These are phyloP conservation scores for Dione vanillae DNA, from an alignment of 2,888 invertebrate species.

Conservation along the genomic window DNA sequence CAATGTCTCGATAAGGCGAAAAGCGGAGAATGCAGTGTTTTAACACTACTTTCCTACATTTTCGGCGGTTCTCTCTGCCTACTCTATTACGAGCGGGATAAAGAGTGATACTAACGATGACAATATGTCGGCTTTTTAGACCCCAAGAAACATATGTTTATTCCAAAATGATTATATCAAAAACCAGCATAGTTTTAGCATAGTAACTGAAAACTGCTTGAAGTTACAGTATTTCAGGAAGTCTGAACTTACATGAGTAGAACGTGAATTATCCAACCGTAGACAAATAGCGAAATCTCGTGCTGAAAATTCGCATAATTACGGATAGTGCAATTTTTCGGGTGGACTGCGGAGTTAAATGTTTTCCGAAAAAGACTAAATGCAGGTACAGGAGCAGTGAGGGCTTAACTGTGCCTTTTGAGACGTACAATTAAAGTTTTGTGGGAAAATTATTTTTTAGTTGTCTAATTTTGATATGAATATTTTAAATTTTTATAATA, in stretches of 20 bases:
- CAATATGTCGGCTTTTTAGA: too few species aligned
- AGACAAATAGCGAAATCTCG: constrained; percentile 24
- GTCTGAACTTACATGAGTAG: constrained; percentile 9
- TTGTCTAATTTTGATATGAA: neutral
- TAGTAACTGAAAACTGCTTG: neutral
- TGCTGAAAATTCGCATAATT: constrained; percentile 60
- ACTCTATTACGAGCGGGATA: too few species aligned
- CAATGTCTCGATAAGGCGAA: too few species aligned
- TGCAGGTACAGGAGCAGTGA: constrained; percentile 29
- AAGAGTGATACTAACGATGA: too few species aligned
- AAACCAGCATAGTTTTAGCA: neutral
- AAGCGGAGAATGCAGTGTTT: too few species aligned
- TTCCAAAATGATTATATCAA: too few species aligned
- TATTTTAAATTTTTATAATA: too few species aligned
- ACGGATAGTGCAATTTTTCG: constrained; percentile 69
- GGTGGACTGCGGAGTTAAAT: constrained; percentile 58
- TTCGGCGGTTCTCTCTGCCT: too few species aligned
- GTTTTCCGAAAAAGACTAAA: constrained; percentile 49
- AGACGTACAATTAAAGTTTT: constrained; percentile 24
- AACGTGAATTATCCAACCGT: constrained; percentile 25
- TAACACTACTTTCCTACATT: too few species aligned
- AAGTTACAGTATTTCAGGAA: neutral
- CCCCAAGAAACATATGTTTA: too few species aligned
- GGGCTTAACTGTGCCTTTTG: constrained; percentile 10
- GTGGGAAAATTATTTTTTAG: constrained; percentile 8